A percentile compares a stretch with the other conserved stretches of the same genome.
These are phyloP conservation scores for Acrobasis suavella DNA, from an alignment of 2,888 invertebrate species.

Conservation along the genomic window DNA sequence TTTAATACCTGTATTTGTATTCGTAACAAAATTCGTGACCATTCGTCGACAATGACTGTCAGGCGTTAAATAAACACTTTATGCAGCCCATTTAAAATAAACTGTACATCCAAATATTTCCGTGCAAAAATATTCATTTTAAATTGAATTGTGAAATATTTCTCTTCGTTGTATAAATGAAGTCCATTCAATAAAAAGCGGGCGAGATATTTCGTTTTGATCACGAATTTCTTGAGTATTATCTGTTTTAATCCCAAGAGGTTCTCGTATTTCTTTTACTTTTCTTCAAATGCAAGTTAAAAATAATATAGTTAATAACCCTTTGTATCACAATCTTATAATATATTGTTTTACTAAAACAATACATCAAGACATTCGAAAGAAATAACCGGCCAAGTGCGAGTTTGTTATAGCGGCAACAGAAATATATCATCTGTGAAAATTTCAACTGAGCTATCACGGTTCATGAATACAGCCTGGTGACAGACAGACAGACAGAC, in stretches of 20 bases:
- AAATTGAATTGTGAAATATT: conserved; percentile 5
- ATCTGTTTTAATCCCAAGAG: background rate
- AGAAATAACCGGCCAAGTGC: no score
- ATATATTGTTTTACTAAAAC: no score
- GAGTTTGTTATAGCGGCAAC: no score
- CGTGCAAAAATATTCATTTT: background rate
- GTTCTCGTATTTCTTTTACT: background rate
- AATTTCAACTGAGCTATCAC: no score
- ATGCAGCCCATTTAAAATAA: background rate
- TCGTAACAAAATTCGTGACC: background rate
- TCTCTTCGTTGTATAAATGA: conserved; percentile 2
- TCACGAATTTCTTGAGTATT: background rate
- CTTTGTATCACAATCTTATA: no score
- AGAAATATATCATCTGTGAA: no score
- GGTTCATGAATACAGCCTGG: no score
- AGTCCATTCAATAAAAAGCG: background rate
- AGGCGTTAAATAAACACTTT: background rate
- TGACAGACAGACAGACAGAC: no score
- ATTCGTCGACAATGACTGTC: background rate
- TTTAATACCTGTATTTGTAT: no score
- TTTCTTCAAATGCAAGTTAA: background rate
- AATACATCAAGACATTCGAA: no score
- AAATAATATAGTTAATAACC: background rate
- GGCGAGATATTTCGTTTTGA: background rate
- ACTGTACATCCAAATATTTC: background rate